These are phyloP conservation scores for Electrophaes corylata DNA, from an alignment of 2,888 invertebrate genomes.

Conservation along the genomic window DNA sequence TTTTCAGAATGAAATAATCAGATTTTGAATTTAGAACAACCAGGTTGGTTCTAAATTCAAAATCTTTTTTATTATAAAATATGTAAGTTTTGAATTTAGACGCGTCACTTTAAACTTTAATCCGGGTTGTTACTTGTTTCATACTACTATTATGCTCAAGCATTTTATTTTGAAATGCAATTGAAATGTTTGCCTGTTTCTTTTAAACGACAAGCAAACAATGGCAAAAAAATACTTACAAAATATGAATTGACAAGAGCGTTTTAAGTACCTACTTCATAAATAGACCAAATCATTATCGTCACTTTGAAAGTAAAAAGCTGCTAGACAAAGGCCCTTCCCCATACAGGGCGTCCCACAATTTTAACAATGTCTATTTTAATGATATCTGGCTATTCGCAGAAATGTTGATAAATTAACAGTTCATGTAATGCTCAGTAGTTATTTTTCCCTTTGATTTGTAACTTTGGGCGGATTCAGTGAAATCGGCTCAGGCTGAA, in stretches of 20 bases:
- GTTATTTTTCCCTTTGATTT: constrained; percentile 9
- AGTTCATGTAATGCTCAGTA: neutral
- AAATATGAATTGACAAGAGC: too few species aligned
- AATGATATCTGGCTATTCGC: neutral
- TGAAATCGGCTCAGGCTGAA: constrained; percentile 18
- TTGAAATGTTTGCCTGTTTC: too few species aligned
- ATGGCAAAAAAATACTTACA: too few species aligned
- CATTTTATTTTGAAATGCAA: too few species aligned
- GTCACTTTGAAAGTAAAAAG: too few species aligned
- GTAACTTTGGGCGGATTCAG: neutral
- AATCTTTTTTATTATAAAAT: neutral
- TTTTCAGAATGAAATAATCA: neutral
- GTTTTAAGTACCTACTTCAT: too few species aligned
- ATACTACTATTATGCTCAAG: too few species aligned
- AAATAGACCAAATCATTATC: too few species aligned
- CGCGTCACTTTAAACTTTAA: neutral
- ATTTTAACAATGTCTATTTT: neutral
- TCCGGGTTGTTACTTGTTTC: neutral
- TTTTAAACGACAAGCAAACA: too few species aligned
- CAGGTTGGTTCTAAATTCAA: too few species aligned
- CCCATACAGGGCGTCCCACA: too few species aligned
- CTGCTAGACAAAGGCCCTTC: too few species aligned
- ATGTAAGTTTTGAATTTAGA: neutral
- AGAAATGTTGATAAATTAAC: neutral
- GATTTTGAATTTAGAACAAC: constrained; percentile 3